A percentile compares a stretch with the other conserved stretches of the same genome.
Conservation (phyloP, 2,797 vertebrate genomes). For the Dendrocincla tyrannina region DNA sequence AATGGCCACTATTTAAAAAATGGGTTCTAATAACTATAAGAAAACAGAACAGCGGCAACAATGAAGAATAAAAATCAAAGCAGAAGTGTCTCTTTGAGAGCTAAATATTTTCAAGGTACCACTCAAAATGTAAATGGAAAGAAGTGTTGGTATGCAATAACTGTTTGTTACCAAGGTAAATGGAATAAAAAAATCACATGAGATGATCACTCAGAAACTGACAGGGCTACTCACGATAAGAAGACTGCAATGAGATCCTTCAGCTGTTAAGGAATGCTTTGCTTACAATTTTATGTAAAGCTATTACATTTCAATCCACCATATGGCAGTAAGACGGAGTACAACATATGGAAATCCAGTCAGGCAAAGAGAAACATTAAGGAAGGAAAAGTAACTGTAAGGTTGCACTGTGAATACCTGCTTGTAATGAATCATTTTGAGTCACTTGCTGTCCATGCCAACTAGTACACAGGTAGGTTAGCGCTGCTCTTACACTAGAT, state of each 20-base stretch:
- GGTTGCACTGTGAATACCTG: constrained; percentile 32
- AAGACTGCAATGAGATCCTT: not conserved
- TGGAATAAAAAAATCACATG: not conserved
- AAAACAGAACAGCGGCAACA: not conserved
- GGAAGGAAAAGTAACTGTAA: constrained; percentile 25
- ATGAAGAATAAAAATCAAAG: not conserved
- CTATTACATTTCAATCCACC: constrained; percentile 33
- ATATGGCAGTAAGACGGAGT: constrained; percentile 50
- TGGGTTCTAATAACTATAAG: not conserved
- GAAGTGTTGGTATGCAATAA: not conserved
- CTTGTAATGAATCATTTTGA: not conserved
- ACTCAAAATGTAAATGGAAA: not conserved
- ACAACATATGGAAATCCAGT: constrained; percentile 57
- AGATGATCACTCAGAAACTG: not conserved
- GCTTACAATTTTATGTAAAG: not conserved
- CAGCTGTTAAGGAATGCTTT: constrained; percentile 13
- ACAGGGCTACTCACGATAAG: not conserved
- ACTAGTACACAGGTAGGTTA: not conserved
- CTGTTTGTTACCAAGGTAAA: not conserved
- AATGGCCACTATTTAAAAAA: not conserved
- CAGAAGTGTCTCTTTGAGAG: not conserved
- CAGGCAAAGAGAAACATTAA: constrained; percentile 55
- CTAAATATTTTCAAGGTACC: not conserved
- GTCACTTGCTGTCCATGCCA: not conserved
- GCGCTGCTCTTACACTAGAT: not conserved